Evolutionary conservation across 1,140 invertebrate species (phyloP), one percentile per base, ranked within the genome.

Genomic region (Euglossa dilemma): DNA sequence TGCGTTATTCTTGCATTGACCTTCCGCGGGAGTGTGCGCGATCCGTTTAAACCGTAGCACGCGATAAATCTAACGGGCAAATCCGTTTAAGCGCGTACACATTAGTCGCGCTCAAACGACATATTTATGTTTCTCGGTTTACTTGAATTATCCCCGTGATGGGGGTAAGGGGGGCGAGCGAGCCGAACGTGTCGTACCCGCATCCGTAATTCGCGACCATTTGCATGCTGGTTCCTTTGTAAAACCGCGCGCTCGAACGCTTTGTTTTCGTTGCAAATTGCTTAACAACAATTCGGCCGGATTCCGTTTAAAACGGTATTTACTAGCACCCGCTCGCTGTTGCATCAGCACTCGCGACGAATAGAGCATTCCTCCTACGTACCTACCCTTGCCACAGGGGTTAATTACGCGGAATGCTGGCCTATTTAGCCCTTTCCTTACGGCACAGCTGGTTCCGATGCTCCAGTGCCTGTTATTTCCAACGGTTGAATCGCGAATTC

Each of bases 111-210:
- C 81, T 70, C 81, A 45, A 78, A 77, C 66, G 81, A 69, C 73
- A 78, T 83, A 83, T 83, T 83, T 83, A 83, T 78, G 81, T 78
- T 83, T 78, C 64, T 67, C 75, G 74, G 56, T 77, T 77, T 78
- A 45, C 75, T 70, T 50, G 66, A 83, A 78, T 83, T 78, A 78
- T 63, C 50, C 50, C 20, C 69, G 12, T 0, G 8, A 16, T 0
- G 61, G 8, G 28, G 61, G 18, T 63, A 12, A 12, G 50, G 6
- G 28, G 9, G 59, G 16, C 25, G 7, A 25, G 16, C 20, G 18
- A 8, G 61, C 16, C 7, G 61, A 57, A 57, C 45, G 43, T 23
- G 47, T 63, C 28, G n/a, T 12, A 2, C 56, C 54, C 45, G 28
- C 28, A 20, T 45, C 50, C 63, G 45, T 36, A 67, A 52, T 59